Conservation (phyloP, 2,888 invertebrate genomes). For the Epirrhoe alternata region DNA sequence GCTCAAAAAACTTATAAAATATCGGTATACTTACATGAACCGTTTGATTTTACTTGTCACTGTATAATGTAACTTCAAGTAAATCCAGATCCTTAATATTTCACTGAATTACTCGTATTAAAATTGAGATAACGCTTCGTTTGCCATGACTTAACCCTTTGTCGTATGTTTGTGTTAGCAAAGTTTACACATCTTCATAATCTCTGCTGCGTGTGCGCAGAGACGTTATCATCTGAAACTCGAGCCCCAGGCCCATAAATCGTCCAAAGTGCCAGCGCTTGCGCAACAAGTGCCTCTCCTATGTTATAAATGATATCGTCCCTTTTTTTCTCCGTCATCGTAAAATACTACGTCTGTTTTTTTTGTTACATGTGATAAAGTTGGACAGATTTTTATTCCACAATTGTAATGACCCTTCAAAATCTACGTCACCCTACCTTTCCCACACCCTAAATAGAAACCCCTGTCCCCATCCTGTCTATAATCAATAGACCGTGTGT, state of each 20-base stretch:
- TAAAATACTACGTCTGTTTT: slow-evolving; percentile 11
- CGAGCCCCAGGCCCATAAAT: slow-evolving; percentile 75
- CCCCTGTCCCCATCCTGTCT: slow-evolving; percentile 61
- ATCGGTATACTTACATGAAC: background rate
- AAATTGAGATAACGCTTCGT: slow-evolving; percentile 24
- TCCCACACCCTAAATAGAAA: slow-evolving; percentile 54
- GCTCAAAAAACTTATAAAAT: too few relatives aligned
- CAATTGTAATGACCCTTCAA: slow-evolving; percentile 23
- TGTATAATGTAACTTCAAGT: background rate
- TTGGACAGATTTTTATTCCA: slow-evolving; percentile 21
- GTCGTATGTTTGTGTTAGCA: slow-evolving; percentile 58
- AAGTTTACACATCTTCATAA: slow-evolving; percentile 63
- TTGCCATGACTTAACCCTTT: slow-evolving; percentile 49
- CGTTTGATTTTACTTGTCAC: background rate
- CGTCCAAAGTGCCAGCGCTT: slow-evolving; percentile 71
- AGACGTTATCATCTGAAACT: slow-evolving; percentile 79
- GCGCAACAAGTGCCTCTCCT: slow-evolving; percentile 73
- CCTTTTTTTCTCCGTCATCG: slow-evolving; percentile 42
- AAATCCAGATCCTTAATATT: slow-evolving; percentile 18
- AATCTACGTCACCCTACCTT: slow-evolving; percentile 32
- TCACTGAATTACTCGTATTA: slow-evolving; percentile 17
- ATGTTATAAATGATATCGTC: slow-evolving; percentile 57
- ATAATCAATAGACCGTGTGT: slow-evolving; percentile 68
- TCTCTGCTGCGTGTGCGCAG: slow-evolving; percentile 59
- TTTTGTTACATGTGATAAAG: slow-evolving; percentile 8